Evolutionary conservation across 2,888 invertebrate genomes (phyloP).

Genomic region (Acleris holmiana): DNA sequence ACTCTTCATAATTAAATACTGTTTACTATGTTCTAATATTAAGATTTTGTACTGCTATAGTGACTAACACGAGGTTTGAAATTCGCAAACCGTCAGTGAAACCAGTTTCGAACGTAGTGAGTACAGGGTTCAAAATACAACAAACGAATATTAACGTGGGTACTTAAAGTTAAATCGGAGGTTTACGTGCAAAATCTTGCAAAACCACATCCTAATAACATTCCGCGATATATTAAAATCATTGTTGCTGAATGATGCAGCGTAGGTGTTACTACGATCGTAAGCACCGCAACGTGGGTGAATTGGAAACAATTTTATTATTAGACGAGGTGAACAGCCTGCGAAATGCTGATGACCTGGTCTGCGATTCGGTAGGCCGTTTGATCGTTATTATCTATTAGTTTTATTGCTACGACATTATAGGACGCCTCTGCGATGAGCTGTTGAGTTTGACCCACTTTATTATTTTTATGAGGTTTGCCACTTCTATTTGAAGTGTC

Average conservation of each 20-base stretch:
- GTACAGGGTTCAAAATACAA: too few species aligned
- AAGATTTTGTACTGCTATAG: too few species aligned
- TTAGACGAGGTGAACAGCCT: constrained; percentile 72
- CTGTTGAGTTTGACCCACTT: constrained; percentile 23
- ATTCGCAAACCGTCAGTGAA: too few species aligned
- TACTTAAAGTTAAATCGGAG: neutral
- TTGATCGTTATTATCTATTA: constrained; percentile 18
- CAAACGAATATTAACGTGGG: too few species aligned
- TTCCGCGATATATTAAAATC: constrained; percentile 16
- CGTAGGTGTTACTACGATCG: constrained; percentile 55
- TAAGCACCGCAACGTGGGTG: constrained; percentile 68
- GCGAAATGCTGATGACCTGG: constrained; percentile 48
- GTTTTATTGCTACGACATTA: constrained; percentile 19
- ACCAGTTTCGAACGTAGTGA: too few species aligned
- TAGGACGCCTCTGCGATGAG: constrained; percentile 6
- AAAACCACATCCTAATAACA: neutral
- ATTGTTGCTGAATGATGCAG: constrained; percentile 53
- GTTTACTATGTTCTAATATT: too few species aligned
- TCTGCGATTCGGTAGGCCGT: constrained; percentile 26
- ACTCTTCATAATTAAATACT: too few species aligned
- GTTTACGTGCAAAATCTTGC: neutral
- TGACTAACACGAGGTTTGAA: too few species aligned
- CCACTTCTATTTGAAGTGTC: neutral
- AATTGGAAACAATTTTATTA: constrained; percentile 77
- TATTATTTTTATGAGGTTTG: neutral